Base-by-base conservation (phyloP, 2,888 invertebrate genomes). In the Biston betularia region DNA sequence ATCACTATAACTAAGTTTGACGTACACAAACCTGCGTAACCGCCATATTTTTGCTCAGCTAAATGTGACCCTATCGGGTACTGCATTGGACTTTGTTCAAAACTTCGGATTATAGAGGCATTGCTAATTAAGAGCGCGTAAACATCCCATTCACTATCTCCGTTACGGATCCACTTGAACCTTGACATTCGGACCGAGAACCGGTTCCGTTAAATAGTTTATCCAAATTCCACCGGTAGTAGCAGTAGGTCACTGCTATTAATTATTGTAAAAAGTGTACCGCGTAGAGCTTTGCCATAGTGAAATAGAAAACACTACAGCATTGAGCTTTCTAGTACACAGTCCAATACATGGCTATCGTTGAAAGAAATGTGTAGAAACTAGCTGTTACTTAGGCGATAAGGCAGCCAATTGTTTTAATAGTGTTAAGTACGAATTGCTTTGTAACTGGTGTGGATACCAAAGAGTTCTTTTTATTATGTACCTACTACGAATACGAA, bases 121-220 rank as follows among this genome's bases (percentile, higher is more conserved):
- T 48, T 48, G 4, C 24, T 15, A 48, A 40, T 15, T 0, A 9
- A 15, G 40, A 15, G 48, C 54, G 52, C 54, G 45, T 45, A 24
- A 40, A 11, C 10, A 49, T 15, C n/a, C 35, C 59, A 55, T 55
- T 60, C 44, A 57, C 52, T 45, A 42, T 63, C 46, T 40, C 44
- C 38, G 46, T 54, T 59, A 61, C 55, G 60, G 65, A 66, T 52
- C 38, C 52, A 15, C 14, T 46, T 58, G 64, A 69, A 63, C 69
- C 63, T 69, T 69, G 65, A 63, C 65, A 59, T 69, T 69, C 52
- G 46, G 42, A 52, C 49, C 56, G 50, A 33, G 34, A 59, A 63
- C 66, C 62, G 66, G 66, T 67, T 58, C 11, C 40, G 53, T 46
- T 48, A 42, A 52, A 55, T 49, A 49, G 54, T 58, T 48, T 52